Percentiles rank a stretch among this genome's conserved stretches.
phyloP scores from a whole-genome alignment of 2,888 invertebrate genomes.

The Aspidapion aeneum region DNA sequence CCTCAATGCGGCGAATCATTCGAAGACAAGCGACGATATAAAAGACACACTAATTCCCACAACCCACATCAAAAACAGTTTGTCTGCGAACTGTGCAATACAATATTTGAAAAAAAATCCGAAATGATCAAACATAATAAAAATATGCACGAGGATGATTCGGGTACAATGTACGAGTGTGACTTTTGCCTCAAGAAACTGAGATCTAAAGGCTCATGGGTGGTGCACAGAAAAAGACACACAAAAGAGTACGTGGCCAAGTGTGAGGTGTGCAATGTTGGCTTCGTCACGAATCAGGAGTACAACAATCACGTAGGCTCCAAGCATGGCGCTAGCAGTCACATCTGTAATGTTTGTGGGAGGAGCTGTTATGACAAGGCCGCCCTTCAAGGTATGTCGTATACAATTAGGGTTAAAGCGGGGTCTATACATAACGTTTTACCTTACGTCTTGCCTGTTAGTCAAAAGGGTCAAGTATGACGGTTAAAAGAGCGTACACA shows the following conservation, averaged over 20 bases:
- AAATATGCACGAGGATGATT: constrained; percentile 8
- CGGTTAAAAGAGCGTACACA: no score
- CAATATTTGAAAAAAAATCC: constrained; percentile 38
- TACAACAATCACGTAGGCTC: constrained; percentile 36
- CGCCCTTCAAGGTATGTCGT: constrained; percentile 27
- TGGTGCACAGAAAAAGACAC: constrained; percentile 53
- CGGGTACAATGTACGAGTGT: constrained; percentile 43
- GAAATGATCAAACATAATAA: constrained; percentile 24
- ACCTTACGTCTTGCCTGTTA: no score
- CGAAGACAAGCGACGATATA: constrained; percentile 45
- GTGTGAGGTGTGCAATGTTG: constrained; percentile 42
- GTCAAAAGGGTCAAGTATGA: no score
- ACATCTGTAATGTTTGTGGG: constrained; percentile 36
- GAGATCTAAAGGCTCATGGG: constrained; percentile 36
- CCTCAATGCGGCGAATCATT: constrained; percentile 46
- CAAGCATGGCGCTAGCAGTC: constrained; percentile 33
- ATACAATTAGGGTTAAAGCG: no score
- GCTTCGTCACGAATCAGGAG: constrained; percentile 37
- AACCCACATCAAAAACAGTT: constrained; percentile 41
- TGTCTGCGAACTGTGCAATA: constrained; percentile 42
- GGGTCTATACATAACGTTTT: no score
- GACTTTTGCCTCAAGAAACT: constrained; percentile 56
- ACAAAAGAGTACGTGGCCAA: constrained; percentile 53
- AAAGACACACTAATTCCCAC: constrained; percentile 35
- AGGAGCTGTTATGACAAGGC: constrained; percentile 35